These are phyloP conservation scores for Zeugodacus cucurbitae DNA, from an alignment of 1,140 invertebrate genomes.

Conservation along the genomic window DNA sequence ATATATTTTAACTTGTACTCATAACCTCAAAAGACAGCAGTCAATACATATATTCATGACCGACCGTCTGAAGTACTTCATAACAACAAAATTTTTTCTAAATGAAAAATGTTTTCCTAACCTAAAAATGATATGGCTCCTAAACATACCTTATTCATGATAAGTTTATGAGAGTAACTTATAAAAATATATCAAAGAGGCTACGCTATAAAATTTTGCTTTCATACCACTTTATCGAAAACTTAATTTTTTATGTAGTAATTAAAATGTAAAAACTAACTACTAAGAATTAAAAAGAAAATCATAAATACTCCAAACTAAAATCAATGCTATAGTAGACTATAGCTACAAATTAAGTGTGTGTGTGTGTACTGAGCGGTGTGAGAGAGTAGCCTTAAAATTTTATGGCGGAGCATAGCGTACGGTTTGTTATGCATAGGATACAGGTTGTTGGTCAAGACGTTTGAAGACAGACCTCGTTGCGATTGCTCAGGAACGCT, in stretches of 20 bases:
- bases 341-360: not conserved
- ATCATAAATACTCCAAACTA: slow-evolving; percentile 16
- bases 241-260: not conserved
- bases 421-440: not conserved
- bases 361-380: not conserved
- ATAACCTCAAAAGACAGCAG: too few relatives aligned
- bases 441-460: not conserved
- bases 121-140: too few relatives aligned
- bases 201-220: not conserved
- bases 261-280: not conserved
- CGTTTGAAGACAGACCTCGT: not conserved
- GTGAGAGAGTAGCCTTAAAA: not conserved
- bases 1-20: too few relatives aligned
- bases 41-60: too few relatives aligned
- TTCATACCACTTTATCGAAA: not conserved
- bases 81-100: too few relatives aligned
- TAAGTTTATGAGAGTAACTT: too few relatives aligned
- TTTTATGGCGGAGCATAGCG: not conserved
- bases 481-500: not conserved
- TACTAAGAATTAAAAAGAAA: not conserved
- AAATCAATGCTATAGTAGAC: not conserved
- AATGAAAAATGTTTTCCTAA: too few relatives aligned
- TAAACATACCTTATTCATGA: too few relatives aligned
- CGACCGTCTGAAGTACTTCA: too few relatives aligned
- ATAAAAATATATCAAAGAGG: not conserved